A percentile compares a stretch with the other conserved stretches of the same genome.
These are phyloP conservation scores for Eulemur coronatus DNA, from an alignment of 2,797 vertebrate species.

Conservation along the genomic window DNA sequence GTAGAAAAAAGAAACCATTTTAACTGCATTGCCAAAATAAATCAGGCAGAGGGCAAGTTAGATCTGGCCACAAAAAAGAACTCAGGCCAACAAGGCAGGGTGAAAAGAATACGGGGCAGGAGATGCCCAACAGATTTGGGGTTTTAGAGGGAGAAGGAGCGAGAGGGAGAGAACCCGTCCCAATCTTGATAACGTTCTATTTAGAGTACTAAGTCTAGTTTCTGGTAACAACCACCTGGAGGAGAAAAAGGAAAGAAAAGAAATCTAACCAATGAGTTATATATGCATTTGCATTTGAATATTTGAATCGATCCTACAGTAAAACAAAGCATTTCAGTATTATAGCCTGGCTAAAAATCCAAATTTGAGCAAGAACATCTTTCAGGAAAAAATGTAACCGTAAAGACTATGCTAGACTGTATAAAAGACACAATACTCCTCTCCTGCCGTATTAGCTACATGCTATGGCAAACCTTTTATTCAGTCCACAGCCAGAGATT, in stretches of 20 bases:
- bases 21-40: slow-evolving; percentile 72
- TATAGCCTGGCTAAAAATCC: neutral
- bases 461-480: neutral
- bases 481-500: neutral
- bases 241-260: neutral
- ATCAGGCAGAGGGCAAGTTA: slow-evolving; percentile 58
- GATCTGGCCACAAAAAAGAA: slow-evolving; percentile 10
- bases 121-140: neutral
- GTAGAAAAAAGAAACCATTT: slow-evolving; percentile 70
- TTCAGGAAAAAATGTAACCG: neutral
- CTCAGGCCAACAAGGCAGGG: neutral
- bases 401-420: neutral
- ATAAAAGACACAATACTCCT: neutral
- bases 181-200: neutral
- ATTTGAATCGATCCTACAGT: neutral
- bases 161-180: neutral
- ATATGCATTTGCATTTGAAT: neutral
- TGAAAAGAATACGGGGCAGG: neutral
- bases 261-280: neutral
- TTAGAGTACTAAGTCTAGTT: neutral
- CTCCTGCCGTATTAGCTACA: neutral
- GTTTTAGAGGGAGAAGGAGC: slow-evolving; percentile 1
- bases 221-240: neutral
- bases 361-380: slow-evolving; percentile 23
- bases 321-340: neutral